Evolutionary conservation across 2,888 invertebrate species (phyloP), one percentile per base, ranked within the genome.

Genomic region (Drosophila diplacantha): DNA sequence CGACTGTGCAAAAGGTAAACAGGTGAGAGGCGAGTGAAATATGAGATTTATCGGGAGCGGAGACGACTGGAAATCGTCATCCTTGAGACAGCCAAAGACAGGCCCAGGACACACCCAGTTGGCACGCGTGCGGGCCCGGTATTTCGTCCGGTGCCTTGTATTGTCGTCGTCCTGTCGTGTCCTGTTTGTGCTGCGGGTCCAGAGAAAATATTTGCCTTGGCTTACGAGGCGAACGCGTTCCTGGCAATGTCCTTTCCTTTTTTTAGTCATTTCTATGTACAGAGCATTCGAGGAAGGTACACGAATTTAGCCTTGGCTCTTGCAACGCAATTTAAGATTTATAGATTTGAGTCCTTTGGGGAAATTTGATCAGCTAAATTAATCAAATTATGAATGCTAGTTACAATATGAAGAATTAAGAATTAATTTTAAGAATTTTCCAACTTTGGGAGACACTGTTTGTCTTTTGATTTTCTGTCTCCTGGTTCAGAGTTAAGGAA

Each of bases 21-120:
- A 57, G 51, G 29, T 57, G 35, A 43, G 70, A 74, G 65, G 57
- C 67, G 53, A 77, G 63, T 69, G 69, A 66, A 70, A 83, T 81
- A 68, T 54, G 83, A 83, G 79, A 83, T 83, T 83, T 83, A 66
- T 71, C 55, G 67, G 50, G 16, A 4, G 29, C 24, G 7, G 35
- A 34, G 58, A 31, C 34, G 58, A 32, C 31, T 20, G 6, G 8
- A 58, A 61, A 63, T 67, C 49, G 57, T 60, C 43, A 53, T 59
- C 35, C 34, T 46, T 63, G 31, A 50, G 54, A 61, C 62, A 55
- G 39, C 43, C 29, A 44, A 44, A 44, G 44, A 20, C 14, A 34
- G 6, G 12, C 4, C 35, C 35, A 18, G 24, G 77, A 47, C 81
- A 69, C 76, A 71, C 76, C 76, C 66, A 65, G 50, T 37, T 9